Base-by-base conservation (phyloP, 2,888 invertebrate species). In the Phragmatobia fuliginosa region DNA sequence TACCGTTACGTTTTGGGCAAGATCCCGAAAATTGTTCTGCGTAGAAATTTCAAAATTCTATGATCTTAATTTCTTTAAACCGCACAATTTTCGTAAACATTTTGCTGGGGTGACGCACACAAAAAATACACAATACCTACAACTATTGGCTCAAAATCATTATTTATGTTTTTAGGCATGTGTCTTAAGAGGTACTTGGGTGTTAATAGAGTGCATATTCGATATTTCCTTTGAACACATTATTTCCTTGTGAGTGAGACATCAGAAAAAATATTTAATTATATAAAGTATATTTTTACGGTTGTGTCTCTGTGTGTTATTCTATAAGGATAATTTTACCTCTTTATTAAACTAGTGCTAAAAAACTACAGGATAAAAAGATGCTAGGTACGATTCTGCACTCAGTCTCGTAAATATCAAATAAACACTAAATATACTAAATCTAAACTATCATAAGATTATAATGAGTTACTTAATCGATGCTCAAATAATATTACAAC, bases 391-490 rank as follows among this genome's bases (percentile, higher is more conserved):
- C 25, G 1, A 25, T 25, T 52, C 65, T 72, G 77, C 67, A 73
- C 70, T 73, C 60, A 73, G 72, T 67, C 66, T 70, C 38, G 41
- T 67, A 41, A 67, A 75, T 25, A 56, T 56, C 56, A 56, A 75
- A 77, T 73, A 76, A 70, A 70, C 62, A 80, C 62, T 59, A 67
- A 63, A 73, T 59, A 66, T 70, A 77, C 70, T 78, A 81, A 78
- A 71, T 67, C 71, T 81, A 78, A 60, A 72, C 78, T 79, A 79
- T 71, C 70, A 71, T 77, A 76, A 72, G 64, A 76, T 73, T 73
- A 75, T 68, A 75, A 77, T 71, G 78, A 82, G 80, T 80, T 78
- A 80, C 75, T 68, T 73, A 63, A 70, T 33, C 70, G 68, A 74
- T 56, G 36, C 52, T 76, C 56, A 38, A 49, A 68, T 62, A 70